These are phyloP conservation scores for Mastacembelus armatus DNA, from an alignment of 2,797 vertebrate species.

Conservation along the genomic window DNA sequence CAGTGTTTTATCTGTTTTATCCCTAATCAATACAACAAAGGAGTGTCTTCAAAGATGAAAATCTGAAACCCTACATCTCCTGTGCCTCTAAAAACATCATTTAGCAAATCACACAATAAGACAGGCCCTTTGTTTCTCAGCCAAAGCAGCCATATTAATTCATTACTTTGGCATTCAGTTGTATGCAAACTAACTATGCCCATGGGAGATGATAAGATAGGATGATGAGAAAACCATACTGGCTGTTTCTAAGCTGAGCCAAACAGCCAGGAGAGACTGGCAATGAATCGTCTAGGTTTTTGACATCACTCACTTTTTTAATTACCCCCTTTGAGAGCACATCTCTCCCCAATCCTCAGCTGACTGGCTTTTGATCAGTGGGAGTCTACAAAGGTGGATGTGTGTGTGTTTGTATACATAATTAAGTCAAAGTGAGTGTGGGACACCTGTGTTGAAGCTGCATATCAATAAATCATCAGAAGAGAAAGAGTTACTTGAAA, in stretches of 20 bases:
- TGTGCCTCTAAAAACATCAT: conserved; percentile 25
- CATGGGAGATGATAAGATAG: conserved; percentile 30
- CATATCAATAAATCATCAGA: conserved; percentile 69
- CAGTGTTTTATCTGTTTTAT: neutral
- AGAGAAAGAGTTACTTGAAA: conserved; percentile 29
- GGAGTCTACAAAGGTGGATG: conserved; percentile 28
- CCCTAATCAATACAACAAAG: conserved; percentile 21
- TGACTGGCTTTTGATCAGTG: conserved; percentile 60
- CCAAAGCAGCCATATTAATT: conserved; percentile 41
- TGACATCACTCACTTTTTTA: conserved; percentile 63
- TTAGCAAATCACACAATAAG: conserved; percentile 37
- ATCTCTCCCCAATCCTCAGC: conserved; percentile 45
- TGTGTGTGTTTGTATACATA: conserved; percentile 40
- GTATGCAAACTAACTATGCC: conserved; percentile 26
- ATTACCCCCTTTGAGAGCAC: conserved; percentile 65
- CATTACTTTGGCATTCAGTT: conserved; percentile 39
- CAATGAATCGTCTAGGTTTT: conserved; percentile 44
- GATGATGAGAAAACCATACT: conserved; percentile 13
- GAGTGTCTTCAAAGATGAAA: conserved; percentile 29
- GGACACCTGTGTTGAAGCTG: conserved; percentile 41
- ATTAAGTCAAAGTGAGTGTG: conserved; percentile 43
- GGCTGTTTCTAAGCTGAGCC: conserved; percentile 15
- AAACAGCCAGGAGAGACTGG: conserved; percentile 31
- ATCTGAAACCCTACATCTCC: neutral
- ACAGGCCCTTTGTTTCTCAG: conserved; percentile 43